Conservation (phyloP, 2,888 invertebrate species). For the Hipparchia sbordonii region DNA sequence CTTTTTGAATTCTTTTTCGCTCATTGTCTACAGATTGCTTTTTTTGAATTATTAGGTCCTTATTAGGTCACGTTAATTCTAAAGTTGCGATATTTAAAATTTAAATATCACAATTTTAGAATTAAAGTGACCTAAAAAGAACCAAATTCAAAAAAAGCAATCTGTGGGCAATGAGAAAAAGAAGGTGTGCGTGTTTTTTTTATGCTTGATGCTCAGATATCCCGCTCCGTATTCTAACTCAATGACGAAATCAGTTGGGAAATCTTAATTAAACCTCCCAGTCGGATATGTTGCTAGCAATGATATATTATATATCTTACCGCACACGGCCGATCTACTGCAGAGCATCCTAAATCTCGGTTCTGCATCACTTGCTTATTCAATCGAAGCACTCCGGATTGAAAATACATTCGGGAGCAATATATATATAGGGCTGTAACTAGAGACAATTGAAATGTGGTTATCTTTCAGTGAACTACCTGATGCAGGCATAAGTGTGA, state of each 20-base stretch:
- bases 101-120: too few relatives aligned
- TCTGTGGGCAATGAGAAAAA: too few relatives aligned
- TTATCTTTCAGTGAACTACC: neutral
- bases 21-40: too few relatives aligned
- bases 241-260: neutral
- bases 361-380: conserved; percentile 72
- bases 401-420: conserved; percentile 67
- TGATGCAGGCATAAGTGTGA: neutral
- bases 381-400: conserved; percentile 63
- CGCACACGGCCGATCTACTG: conserved; percentile 13
- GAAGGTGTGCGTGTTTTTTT: too few relatives aligned
- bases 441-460: conserved; percentile 31
- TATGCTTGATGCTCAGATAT: too few relatives aligned
- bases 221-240: neutral
- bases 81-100: too few relatives aligned
- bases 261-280: neutral
- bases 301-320: neutral
- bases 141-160: too few relatives aligned
- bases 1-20: too few relatives aligned
- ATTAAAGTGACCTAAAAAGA: too few relatives aligned
- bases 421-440: conserved; percentile 51
- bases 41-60: too few relatives aligned
- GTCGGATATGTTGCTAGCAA: neutral
- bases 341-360: conserved; percentile 41
- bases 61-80: too few relatives aligned